These are phyloP conservation scores for Crax fasciolata DNA, from an alignment of 2,797 vertebrate genomes.

Conservation along the genomic window DNA sequence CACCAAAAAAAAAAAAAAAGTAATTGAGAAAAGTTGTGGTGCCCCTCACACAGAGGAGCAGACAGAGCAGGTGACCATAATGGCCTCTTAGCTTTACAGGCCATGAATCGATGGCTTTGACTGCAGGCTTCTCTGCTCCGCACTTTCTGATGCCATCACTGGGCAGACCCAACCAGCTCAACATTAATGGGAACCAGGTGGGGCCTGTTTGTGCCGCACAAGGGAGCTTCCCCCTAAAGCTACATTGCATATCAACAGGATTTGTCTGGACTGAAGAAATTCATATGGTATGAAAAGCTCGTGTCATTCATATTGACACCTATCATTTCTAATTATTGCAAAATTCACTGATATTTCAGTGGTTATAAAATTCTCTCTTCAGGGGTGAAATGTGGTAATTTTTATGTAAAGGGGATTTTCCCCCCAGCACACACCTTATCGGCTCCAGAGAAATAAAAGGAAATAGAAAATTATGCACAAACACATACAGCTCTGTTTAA, in stretches of 20 bases:
- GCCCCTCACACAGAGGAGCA: neutral
- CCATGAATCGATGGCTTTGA: slow-evolving; percentile 55
- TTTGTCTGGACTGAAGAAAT: slow-evolving; percentile 10
- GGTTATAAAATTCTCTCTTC: neutral
- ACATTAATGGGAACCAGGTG: slow-evolving; percentile 66
- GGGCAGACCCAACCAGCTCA: slow-evolving; percentile 51
- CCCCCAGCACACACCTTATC: neutral
- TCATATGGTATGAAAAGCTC: rapidly evolving
- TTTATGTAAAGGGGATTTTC: slow-evolving; percentile 13
- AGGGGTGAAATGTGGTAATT: neutral
- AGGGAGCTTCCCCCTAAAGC: slow-evolving; percentile 56
- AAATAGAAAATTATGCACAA: neutral
- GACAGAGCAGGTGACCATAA: slow-evolving; percentile 51
- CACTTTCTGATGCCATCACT: slow-evolving; percentile 61
- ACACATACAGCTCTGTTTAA: neutral
- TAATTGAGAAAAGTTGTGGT: slow-evolving; percentile 38
- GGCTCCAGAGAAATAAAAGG: neutral
- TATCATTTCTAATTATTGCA: neutral
- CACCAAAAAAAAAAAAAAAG: neutral
- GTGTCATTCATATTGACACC: neutral
- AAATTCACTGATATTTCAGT: neutral
- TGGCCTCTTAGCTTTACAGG: slow-evolving; percentile 64
- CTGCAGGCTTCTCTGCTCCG: slow-evolving; percentile 47
- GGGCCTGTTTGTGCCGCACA: slow-evolving; percentile 34
- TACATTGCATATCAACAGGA: slow-evolving; percentile 22